phyloP scores from a whole-genome alignment of 2,113 vertebrate genomes.

The Pelecanoides urinatrix region DNA sequence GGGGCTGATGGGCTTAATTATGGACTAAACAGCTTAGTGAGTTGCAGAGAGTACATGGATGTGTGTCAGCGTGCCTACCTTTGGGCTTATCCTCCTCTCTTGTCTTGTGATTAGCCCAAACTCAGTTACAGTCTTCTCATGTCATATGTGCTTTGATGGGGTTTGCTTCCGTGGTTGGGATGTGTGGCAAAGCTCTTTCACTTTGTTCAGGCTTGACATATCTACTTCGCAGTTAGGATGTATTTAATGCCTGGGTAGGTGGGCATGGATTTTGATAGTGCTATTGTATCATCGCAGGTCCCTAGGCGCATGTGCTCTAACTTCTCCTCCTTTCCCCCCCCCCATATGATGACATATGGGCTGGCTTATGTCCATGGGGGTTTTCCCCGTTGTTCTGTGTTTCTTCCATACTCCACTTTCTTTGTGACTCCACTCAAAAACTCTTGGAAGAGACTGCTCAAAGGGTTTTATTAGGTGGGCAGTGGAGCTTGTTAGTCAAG shows the following conservation, averaged over 20 bases:
- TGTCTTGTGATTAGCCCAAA: background rate
- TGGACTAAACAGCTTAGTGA: background rate
- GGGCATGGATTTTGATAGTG: background rate
- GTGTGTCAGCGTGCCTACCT: background rate
- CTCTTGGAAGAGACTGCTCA: background rate
- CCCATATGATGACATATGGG: background rate
- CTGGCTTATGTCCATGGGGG: background rate
- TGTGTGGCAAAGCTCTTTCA: background rate
- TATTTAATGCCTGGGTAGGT: background rate
- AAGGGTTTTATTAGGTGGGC: background rate
- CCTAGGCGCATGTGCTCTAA: background rate
- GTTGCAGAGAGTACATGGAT: background rate
- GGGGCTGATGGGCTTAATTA: background rate
- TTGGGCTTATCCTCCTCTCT: background rate
- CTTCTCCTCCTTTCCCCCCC: background rate
- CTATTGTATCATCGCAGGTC: background rate
- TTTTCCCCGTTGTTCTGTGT: background rate
- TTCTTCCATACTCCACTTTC: background rate
- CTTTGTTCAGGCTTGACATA: background rate
- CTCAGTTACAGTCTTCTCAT: background rate
- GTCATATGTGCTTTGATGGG: background rate
- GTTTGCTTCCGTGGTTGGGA: background rate
- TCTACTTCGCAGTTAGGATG: background rate
- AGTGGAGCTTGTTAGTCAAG: background rate
- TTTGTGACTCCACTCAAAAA: background rate